Conservation (phyloP, 2,113 vertebrate genomes). For the Rhinichthys klamathensis region DNA sequence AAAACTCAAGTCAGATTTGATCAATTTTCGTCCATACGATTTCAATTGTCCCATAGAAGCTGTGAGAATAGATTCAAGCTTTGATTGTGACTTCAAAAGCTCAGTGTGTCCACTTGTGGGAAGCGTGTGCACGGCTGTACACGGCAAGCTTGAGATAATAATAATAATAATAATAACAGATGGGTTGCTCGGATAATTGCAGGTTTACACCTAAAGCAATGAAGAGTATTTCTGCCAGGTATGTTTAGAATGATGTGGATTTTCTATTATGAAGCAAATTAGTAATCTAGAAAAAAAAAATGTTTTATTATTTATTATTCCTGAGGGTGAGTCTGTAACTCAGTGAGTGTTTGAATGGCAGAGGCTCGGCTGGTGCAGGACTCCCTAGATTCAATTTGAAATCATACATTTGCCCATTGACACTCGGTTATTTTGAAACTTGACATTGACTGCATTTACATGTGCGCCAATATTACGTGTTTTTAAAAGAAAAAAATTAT, state of each 20-base stretch:
- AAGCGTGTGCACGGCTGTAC: not conserved
- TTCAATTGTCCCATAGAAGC: conserved; percentile 66
- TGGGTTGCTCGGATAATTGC: not conserved
- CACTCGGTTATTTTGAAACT: too few relatives aligned
- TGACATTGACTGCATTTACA: too few relatives aligned
- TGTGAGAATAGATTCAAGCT: conserved; percentile 56
- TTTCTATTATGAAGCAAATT: not conserved
- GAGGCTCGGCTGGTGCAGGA: not conserved
- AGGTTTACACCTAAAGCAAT: not conserved
- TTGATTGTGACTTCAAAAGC: conserved; percentile 59
- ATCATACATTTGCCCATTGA: not conserved
- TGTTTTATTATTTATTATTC: not conserved
- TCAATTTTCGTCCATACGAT: conserved; percentile 70
- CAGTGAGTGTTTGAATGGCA: not conserved
- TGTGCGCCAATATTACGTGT: too few relatives aligned
- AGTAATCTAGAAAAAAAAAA: too few relatives aligned
- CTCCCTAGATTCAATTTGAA: not conserved
- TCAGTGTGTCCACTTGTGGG: conserved; percentile 20
- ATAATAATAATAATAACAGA: not conserved
- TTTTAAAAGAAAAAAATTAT: too few relatives aligned
- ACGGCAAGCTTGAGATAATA: not conserved
- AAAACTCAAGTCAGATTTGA: conserved; percentile 74
- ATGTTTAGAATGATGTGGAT: not conserved
- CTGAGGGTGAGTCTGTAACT: not conserved
- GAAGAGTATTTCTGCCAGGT: not conserved